Base-by-base conservation (phyloP, 2,113 vertebrate genomes). In the Lethenteron camtschaticum region DNA sequence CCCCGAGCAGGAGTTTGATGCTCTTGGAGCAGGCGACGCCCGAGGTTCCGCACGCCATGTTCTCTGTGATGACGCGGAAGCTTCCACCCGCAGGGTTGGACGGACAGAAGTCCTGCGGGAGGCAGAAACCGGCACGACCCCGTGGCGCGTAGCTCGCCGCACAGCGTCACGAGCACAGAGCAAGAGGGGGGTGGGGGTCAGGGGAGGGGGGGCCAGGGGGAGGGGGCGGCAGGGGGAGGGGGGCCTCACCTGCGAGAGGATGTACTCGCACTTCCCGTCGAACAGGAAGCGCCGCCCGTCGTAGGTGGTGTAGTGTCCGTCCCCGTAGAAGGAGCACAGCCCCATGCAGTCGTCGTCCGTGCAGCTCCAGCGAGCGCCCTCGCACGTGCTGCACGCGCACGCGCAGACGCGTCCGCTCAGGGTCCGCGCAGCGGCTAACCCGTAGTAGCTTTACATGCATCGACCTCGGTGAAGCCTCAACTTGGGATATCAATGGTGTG, bases 11-110 rank as follows among this genome's bases (percentile, higher is more conserved):
- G 71, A 96, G 77, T 76, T 85, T 83, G 77, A 99, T 85, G 75
- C 80, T 80, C 79, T 95, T 99, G 71, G 92, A 89, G 77, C 94
- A 96, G 66, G 89, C 95, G 60, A 88, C 88, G 6, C 88, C 87
- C 1, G 90, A 89, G 68, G 86, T 83, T 72, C 90, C 94, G 69
- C 94, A 99, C 7, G 83, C 86, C 9, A 95, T 81, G 3, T 96
- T 99, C 78, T 95, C 90, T 2, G 89, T 95, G 76, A 90, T 76
- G 68, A 96, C 74, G 71, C 82, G 81, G 77, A 99, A 92, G 0
- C 77, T 83, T 8, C 83, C 73, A 0, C 68, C 71, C 0, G 63
- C 81, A 2, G 79, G 71, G 70, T 77, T 41, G 41, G 41, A 41
- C 6, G 41, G 41, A 41, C 41, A 41, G 41, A 41, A 41, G 41